phyloP scores from a whole-genome alignment of 2,888 invertebrate genomes.

The Allygus modestus region DNA sequence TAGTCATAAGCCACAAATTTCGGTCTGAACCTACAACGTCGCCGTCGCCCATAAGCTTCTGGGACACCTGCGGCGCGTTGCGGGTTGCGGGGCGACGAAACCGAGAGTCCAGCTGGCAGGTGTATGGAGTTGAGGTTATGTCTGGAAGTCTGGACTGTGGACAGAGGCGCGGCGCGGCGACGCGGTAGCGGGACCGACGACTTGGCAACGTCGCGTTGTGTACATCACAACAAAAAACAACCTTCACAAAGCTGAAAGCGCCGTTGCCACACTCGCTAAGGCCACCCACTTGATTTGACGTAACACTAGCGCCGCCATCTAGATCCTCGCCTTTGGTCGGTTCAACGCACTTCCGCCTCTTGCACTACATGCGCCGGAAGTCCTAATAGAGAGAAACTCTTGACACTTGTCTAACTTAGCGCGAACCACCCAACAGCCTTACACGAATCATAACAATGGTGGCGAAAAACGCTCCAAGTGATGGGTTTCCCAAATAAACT shows the following conservation, averaged over 20 bases:
- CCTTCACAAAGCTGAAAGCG: constrained; percentile 66
- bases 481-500: no score
- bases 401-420: background rate
- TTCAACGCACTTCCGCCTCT: constrained; percentile 52
- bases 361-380: constrained; percentile 24
- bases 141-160: constrained; percentile 4
- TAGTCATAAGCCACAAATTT: no score
- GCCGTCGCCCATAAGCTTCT: no score
- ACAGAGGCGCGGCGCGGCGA: constrained; percentile 62
- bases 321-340: constrained; percentile 27
- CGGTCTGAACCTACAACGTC: no score
- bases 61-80: no score
- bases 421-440: background rate
- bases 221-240: constrained; percentile 68
- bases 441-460: no score
- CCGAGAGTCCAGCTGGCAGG: background rate
- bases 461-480: no score
- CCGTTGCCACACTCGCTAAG: constrained; percentile 66
- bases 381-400: background rate
- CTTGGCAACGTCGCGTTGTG: constrained; percentile 62
- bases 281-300: constrained; percentile 64
- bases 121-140: background rate
- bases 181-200: constrained; percentile 44
- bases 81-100: no score
- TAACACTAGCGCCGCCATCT: constrained; percentile 41